Base-by-base conservation (phyloP, 2,888 invertebrate species). In the Morpho helenor region DNA sequence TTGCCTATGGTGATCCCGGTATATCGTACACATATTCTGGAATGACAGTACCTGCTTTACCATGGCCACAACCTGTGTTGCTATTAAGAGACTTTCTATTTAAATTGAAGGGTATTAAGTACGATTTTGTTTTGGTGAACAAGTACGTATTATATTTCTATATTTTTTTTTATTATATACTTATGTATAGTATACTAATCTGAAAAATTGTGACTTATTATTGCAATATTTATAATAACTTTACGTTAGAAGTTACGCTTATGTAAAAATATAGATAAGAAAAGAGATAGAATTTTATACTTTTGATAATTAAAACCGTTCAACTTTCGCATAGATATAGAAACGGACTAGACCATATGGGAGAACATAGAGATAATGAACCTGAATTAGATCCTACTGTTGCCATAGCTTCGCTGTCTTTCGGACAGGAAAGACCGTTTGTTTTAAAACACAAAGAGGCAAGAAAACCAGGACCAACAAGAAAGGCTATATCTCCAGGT, bases 361-460 rank as follows among this genome's bases (percentile, higher is more conserved):
- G 95, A 8, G 94, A 94, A 70, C 95, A 95, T 70, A 88, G 93
- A 71, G 95, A 95, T 72, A 93, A 94, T 70, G 95, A 95, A 80
- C 90, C 90, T 8, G 94, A 94, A 64, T 80, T 95, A 60, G 93
- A 93, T 68, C 84, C 82, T 7, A 77, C 77, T 3, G 87, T 84
- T 49, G 93, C 95, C 0, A 95, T 95, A 66, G 94, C 94, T 3
- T 95, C 95, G 0, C 75, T 95, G 23, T 93, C 94, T 7, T 79
- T 95, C 8, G 95, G 95, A 0, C 92, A 93, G 74, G 77, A 90
- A 54, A 84, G 95, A 67, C 91, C 92, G 48, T 95, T 95, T 75
- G 82, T 94, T 7, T 85, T 95, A 43, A 93, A 91, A 73, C 94
- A 94, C 68, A 88, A 83, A 63, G 92, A 93, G 64, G 83, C 90